phyloP scores from a whole-genome alignment of 2,888 invertebrate species.

The Dasypolia templi region DNA sequence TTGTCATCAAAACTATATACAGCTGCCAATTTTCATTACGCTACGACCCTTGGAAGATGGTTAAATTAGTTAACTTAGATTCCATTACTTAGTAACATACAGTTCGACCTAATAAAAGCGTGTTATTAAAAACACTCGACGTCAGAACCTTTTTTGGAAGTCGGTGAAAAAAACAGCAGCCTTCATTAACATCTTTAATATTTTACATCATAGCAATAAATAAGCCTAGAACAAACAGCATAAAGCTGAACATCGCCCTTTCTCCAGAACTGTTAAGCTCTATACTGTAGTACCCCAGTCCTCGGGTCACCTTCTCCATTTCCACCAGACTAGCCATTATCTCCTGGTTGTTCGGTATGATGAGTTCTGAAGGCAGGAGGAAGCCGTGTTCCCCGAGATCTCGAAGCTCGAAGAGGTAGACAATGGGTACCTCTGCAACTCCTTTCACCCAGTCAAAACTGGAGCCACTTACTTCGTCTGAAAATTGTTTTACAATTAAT shows the following conservation, averaged over 20 bases:
- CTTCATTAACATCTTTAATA: slow-evolving; percentile 5
- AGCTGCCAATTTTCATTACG: too few relatives aligned
- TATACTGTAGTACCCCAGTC: slow-evolving; percentile 76
- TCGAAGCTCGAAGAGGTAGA: slow-evolving; percentile 91
- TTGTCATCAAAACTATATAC: too few relatives aligned
- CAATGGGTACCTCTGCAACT: slow-evolving; percentile 87
- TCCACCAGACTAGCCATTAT: slow-evolving; percentile 90
- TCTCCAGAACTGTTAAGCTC: slow-evolving; percentile 53
- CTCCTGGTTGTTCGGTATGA: slow-evolving; percentile 91
- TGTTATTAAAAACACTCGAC: too few relatives aligned
- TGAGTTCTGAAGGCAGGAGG: slow-evolving; percentile 88
- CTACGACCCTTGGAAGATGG: too few relatives aligned
- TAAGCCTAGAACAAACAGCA: slow-evolving; percentile 49
- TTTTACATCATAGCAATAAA: slow-evolving; percentile 61
- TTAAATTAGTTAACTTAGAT: too few relatives aligned
- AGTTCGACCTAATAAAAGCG: too few relatives aligned
- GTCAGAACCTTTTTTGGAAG: too few relatives aligned
- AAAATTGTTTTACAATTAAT: neutral
- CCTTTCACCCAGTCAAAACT: slow-evolving; percentile 91
- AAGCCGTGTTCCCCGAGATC: slow-evolving; percentile 91
- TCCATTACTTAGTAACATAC: too few relatives aligned
- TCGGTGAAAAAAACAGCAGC: neutral
- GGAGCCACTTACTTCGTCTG: slow-evolving; percentile 87
- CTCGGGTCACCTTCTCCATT: slow-evolving; percentile 82
- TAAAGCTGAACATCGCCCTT: slow-evolving; percentile 61